Percentiles rank a stretch among this genome's conserved stretches.
These are phyloP conservation scores for Chaetogeoica ovagalla DNA, from an alignment of 2,888 invertebrate species.

Conservation along the genomic window DNA sequence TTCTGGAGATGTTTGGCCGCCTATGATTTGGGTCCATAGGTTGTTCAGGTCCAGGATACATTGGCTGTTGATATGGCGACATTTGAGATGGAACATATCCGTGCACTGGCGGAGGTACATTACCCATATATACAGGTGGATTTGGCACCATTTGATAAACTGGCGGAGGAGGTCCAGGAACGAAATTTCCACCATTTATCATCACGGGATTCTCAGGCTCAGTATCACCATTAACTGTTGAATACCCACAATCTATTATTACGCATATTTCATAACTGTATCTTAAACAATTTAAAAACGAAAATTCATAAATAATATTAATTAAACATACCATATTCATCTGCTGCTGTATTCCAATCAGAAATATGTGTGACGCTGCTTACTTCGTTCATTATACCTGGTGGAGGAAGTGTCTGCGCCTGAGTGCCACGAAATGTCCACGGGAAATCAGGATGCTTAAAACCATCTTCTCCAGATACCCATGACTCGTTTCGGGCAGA, in stretches of 20 bases:
- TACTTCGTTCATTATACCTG: constrained; percentile 33
- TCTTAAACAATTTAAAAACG: neutral
- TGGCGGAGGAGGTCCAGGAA: constrained; percentile 45
- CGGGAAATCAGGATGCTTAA: constrained; percentile 47
- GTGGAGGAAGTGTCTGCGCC: constrained; percentile 28
- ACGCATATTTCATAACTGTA: constrained; percentile 8
- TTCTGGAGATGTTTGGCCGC: constrained; percentile 38
- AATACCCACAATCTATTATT: constrained; percentile 42
- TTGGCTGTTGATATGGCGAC: constrained; percentile 46
- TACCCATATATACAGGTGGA: constrained; percentile 45
- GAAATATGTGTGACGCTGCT: constrained; percentile 38
- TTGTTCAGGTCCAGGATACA: constrained; percentile 46
- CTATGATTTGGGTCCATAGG: constrained; percentile 49
- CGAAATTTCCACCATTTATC: constrained; percentile 50
- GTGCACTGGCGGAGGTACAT: constrained; percentile 42
- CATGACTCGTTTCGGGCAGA: constrained; percentile 51
- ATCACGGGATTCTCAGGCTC: constrained; percentile 41
- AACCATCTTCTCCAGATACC: constrained; percentile 47
- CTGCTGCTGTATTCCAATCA: constrained; percentile 50
- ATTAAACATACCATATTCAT: constrained; percentile 45
- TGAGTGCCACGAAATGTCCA: constrained; percentile 49
- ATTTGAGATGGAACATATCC: constrained; percentile 48
- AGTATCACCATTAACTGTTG: constrained; percentile 49
- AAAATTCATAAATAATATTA: neutral
- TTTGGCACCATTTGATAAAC: constrained; percentile 50